These are phyloP conservation scores for Diglossa cyanea DNA, from an alignment of 2,797 vertebrate species.

Conservation along the genomic window DNA sequence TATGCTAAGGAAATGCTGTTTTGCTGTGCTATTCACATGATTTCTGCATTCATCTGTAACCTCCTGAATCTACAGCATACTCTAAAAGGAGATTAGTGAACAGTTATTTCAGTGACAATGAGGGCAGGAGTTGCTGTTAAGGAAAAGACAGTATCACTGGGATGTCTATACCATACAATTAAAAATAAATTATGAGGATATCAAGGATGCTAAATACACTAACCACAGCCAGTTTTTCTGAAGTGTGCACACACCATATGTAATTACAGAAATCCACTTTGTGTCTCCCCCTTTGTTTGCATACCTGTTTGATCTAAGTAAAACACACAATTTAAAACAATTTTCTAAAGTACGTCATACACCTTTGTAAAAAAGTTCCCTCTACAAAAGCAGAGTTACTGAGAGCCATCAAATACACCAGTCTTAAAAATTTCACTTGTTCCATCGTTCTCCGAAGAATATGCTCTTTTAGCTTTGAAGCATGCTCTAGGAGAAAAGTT, in stretches of 20 bases:
- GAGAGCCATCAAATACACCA: background rate
- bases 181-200: fast-evolving
- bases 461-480: background rate
- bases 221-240: background rate
- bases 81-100: background rate
- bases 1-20: background rate
- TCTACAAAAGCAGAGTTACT: background rate
- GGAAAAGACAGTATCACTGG: background rate
- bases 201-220: background rate
- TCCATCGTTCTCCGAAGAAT: background rate
- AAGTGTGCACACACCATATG: background rate
- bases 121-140: background rate
- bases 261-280: background rate
- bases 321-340: background rate
- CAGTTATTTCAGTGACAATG: background rate
- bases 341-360: background rate
- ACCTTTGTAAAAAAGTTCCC: background rate
- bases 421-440: background rate
- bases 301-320: background rate
- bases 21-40: background rate
- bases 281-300: background rate
- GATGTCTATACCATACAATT: background rate
- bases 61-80: background rate
- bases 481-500: background rate
- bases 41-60: background rate